Conservation (phyloP, 2,797 vertebrate species). For the Florisuga fusca region DNA sequence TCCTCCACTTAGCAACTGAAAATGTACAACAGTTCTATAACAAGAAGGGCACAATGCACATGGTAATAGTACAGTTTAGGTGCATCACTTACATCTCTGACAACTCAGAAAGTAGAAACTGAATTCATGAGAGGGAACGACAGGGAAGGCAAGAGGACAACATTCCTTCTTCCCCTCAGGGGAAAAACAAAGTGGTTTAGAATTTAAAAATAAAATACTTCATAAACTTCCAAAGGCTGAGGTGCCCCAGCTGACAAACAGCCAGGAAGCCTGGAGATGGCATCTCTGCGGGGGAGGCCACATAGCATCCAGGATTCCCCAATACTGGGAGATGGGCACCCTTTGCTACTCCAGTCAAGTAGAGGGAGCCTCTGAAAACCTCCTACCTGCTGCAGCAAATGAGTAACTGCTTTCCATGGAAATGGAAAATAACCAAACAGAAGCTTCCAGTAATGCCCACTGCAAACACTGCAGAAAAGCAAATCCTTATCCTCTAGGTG, state of each 20-base stretch:
- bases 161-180: not conserved
- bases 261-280: not conserved
- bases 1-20: not conserved
- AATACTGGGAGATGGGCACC: not conserved
- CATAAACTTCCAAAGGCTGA: not conserved
- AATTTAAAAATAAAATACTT: not conserved
- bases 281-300: not conserved
- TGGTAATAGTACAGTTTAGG: not conserved
- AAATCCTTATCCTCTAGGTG: not conserved
- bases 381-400: not conserved
- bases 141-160: not conserved
- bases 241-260: not conserved
- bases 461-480: not conserved
- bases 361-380: not conserved
- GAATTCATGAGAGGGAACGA: not conserved
- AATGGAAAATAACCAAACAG: not conserved
- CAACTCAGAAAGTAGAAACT: not conserved
- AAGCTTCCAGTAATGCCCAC: not conserved
- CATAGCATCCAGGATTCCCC: not conserved
- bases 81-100: rapidly evolving
- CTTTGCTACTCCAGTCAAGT: not conserved
- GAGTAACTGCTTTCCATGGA: not conserved
- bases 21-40: not conserved
- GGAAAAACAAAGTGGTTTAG: not conserved
- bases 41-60: not conserved